Conservation (phyloP, 2,888 invertebrate genomes). For the Megaustenia siamemsis region DNA sequence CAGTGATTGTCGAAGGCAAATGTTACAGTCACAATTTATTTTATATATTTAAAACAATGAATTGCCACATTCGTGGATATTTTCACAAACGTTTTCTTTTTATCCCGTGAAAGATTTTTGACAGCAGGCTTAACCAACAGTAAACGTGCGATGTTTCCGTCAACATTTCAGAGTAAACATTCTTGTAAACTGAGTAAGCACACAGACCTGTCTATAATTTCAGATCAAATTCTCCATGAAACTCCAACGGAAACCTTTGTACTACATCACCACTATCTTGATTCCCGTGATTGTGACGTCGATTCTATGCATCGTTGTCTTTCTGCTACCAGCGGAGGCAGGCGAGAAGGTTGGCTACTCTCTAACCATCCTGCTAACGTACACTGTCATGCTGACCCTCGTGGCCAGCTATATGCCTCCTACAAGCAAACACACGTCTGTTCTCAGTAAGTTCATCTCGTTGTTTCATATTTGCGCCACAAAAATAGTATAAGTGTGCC, state of each 20-base stretch:
- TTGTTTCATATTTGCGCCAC: too few species aligned
- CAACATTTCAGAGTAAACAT: too few species aligned
- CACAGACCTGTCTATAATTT: not conserved
- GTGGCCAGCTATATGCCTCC: constrained; percentile 57
- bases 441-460: constrained; percentile 51
- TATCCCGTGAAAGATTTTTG: too few species aligned
- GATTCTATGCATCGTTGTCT: constrained; percentile 55
- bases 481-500: too few species aligned
- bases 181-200: not conserved
- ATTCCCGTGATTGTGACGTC: constrained; percentile 58
- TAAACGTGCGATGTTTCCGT: too few species aligned
- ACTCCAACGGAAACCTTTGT: constrained; percentile 50
- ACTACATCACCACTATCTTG: constrained; percentile 56
- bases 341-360: constrained; percentile 60
- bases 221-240: constrained; percentile 57
- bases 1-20: too few species aligned
- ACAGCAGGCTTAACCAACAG: too few species aligned
- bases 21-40: too few species aligned
- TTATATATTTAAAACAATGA: too few species aligned
- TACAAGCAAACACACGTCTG: constrained; percentile 56
- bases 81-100: too few species aligned
- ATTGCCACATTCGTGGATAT: too few species aligned
- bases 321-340: constrained; percentile 58
- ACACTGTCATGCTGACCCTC: constrained; percentile 57
- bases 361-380: constrained; percentile 59